Evolutionary conservation across 2,113 vertebrate genomes (phyloP), one percentile per base, ranked within the genome.

Genomic region (Hystrix brachyura): DNA sequence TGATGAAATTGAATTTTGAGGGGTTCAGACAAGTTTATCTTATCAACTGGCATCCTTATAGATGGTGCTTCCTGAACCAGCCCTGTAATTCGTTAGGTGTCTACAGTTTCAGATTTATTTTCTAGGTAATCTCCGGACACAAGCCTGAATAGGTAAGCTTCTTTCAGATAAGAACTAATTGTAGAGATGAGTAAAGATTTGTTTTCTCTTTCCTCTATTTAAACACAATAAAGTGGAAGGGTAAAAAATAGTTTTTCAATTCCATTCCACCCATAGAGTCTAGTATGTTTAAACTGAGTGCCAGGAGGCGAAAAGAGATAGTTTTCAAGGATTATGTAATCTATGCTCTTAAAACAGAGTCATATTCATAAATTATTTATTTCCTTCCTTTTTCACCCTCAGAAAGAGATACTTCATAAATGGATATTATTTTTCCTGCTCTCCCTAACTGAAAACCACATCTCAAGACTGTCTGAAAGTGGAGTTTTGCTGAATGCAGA

Each of bases 391-490:
- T 59, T 94, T 96, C 81, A 55, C 48, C 23, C 51, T 90, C 48
- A 18, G 38, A 92, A 81, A 76, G 79, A 46, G 51, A 55, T 72
- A 94, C 53, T 91, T 96, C 38, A 46, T 59, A 76, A 79, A 91
- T 32, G 25, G 19, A 2, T 74, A 94, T 74, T 92, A 86, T 94
- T 95, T 95, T 87, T 65, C 74, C 55, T 86, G 48, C 55, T 34
- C 10, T 88, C 38, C 32, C 38, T 76, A 18, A 60, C 23, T 57
- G 48, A n/a, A 96, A 94, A 83, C 64, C 88, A 60, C 27, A 78
- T 55, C 87, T 92, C 82, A 94, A 95, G 34, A 81, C 53, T 84
- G 32, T 62, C 38, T 92, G 90, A 89, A 74, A 83, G 80, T 59
- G 57, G 67, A 76, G 65, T 62, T 62, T 79, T 25, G 38, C 67